phyloP scores from a whole-genome alignment of 2,797 vertebrate species.

The Sebastes aleutianus region DNA sequence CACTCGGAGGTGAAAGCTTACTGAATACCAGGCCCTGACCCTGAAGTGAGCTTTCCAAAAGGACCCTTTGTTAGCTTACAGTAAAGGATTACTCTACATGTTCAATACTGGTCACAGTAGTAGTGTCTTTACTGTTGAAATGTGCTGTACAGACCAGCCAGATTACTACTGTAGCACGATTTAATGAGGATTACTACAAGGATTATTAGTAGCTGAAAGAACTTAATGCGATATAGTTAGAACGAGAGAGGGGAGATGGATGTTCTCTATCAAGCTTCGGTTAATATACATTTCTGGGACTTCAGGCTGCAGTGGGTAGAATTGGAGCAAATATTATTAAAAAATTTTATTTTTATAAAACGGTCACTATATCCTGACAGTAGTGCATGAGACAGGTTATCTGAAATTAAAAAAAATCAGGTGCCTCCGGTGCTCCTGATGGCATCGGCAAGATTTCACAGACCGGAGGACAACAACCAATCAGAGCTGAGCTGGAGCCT shows the following conservation, averaged over 20 bases:
- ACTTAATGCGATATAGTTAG: neutral
- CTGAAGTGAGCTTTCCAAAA: slow-evolving; percentile 1
- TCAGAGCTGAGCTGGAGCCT: too few relatives aligned
- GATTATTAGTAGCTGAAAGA: slow-evolving; percentile 15
- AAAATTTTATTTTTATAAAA: too few relatives aligned
- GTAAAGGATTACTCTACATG: neutral
- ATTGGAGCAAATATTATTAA: too few relatives aligned
- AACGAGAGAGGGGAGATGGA: neutral
- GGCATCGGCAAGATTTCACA: too few relatives aligned
- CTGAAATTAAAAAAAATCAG: too few relatives aligned
- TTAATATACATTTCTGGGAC: slow-evolving; percentile 11
- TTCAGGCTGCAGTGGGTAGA: neutral
- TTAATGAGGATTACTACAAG: slow-evolving; percentile 15
- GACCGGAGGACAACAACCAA: too few relatives aligned
- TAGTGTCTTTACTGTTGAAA: neutral
- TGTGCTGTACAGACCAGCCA: neutral
- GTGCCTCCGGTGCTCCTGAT: too few relatives aligned
- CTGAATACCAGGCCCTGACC: neutral
- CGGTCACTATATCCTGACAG: too few relatives aligned
- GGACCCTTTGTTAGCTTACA: neutral
- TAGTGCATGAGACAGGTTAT: too few relatives aligned
- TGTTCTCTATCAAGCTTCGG: neutral
- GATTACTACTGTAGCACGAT: neutral
- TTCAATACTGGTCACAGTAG: neutral
- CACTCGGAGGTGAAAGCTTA: slow-evolving; percentile 10